Evolutionary conservation across 64 coral and sea anemone genomes (phyloP), one percentile per base, ranked within the genome.

Genomic region (Catalaphyllia jardinei): DNA sequence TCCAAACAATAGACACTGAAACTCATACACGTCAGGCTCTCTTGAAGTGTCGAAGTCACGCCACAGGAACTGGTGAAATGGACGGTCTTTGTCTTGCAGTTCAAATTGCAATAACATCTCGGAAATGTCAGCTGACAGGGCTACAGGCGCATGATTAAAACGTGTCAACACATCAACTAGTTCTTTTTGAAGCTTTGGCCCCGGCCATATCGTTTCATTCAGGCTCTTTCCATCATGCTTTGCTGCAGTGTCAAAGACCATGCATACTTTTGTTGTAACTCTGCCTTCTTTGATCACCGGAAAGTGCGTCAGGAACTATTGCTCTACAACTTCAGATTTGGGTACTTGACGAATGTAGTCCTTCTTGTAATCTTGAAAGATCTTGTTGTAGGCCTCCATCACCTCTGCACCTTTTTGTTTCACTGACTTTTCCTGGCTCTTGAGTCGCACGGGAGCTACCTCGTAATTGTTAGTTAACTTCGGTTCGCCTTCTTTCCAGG

Each of bases 41-140:
- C 77, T 75, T 28, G 63, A 49, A 63, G 77, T 83, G 31, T 91
- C 51, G 35, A 90, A 94, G 60, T 63, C 74, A 69, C 81, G 88
- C 88, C 93, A 94, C 27, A 94, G 57, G 82, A 94, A 90, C 50
- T 67, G 62, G 52, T 87, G 93, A 57, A 50, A 94, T 8, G 62
- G 29, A 33, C 82, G 28, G 50, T 94, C 93, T 72, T 79, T 55
- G 9, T 90, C 65, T 62, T 51, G 80, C 42, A 94, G 51, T 49
- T 62, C 60, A 17, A 94, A 88, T 90, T 87, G 93, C 19, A 90
- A 28, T 60, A 94, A 79, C 93, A 94, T 94, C 59, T 94, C 88
- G 3, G 78, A 95, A 61, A 91, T 95, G 71, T 88, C 93, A 83
- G 84, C 89, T 60, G 89, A 84, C 17, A 95, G 73, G 19, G 86